A percentile compares a stretch with the other conserved stretches of the same genome.
phyloP scores from a whole-genome alignment of 1,140 invertebrate genomes.

The Nephila pilipes region DNA sequence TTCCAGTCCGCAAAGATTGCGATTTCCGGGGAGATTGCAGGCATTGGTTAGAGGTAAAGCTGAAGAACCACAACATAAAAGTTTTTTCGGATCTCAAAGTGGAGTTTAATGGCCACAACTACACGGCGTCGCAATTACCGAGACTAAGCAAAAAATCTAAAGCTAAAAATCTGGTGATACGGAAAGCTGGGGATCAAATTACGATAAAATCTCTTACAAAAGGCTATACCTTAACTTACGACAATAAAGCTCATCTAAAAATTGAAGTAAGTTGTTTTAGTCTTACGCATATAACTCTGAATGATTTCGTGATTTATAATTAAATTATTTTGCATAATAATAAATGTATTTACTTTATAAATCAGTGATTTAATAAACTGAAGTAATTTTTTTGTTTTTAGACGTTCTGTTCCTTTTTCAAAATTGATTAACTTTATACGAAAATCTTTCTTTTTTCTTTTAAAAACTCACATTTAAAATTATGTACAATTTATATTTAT shows the following conservation, averaged over 20 bases:
- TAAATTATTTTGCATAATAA: too few relatives aligned
- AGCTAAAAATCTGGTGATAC: constrained; percentile 84
- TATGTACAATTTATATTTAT: too few relatives aligned
- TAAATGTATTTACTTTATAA: too few relatives aligned
- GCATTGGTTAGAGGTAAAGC: constrained; percentile 53
- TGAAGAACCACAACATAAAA: constrained; percentile 47
- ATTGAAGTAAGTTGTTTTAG: constrained; percentile 84
- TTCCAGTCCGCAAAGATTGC: constrained; percentile 87
- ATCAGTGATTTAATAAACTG: too few relatives aligned
- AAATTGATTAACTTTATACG: too few relatives aligned
- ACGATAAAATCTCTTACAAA: constrained; percentile 86
- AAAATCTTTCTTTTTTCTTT: too few relatives aligned
- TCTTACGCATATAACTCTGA: too few relatives aligned
- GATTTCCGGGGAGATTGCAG: constrained; percentile 53
- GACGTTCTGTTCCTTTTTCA: too few relatives aligned
- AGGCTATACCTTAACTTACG: constrained; percentile 88
- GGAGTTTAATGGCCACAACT: constrained; percentile 66
- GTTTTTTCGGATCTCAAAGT: constrained; percentile 56
- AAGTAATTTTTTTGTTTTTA: too few relatives aligned
- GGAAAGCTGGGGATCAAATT: constrained; percentile 86
- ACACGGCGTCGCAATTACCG: constrained; percentile 78
- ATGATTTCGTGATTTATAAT: too few relatives aligned
- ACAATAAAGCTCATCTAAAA: constrained; percentile 86
- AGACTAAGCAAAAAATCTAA: constrained; percentile 84
- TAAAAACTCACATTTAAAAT: too few relatives aligned